Evolutionary conservation across 2,888 invertebrate genomes (phyloP).

Genomic region (Chymomyza procnemis): DNA sequence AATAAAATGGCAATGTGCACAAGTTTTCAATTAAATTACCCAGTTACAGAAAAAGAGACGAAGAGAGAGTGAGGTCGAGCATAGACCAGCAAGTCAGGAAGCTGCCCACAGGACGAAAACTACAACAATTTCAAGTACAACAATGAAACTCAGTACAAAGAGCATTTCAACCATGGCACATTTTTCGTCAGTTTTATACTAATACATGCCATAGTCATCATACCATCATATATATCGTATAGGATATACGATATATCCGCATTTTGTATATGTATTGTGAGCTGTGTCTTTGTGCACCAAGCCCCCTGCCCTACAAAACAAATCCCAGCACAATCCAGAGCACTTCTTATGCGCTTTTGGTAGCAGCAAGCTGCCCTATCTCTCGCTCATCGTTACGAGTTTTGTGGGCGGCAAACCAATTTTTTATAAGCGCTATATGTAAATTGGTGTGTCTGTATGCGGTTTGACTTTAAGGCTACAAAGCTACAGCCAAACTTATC

Average conservation of each 20-base stretch:
- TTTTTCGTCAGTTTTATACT: not conserved
- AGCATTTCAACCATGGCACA: not conserved
- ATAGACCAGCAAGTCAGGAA: not conserved
- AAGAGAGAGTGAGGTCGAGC: not conserved
- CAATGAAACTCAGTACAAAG: not conserved
- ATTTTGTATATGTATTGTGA: not conserved
- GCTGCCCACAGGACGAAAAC: not conserved
- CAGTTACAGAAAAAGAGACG: not conserved
- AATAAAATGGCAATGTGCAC: constrained; percentile 56
- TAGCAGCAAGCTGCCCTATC: not conserved
- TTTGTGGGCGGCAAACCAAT: constrained; percentile 58
- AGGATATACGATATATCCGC: too few species aligned
- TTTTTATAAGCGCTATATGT: constrained; percentile 31
- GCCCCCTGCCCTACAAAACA: not conserved
- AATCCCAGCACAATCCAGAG: not conserved
- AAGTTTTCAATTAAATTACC: constrained; percentile 71
- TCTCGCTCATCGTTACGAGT: not conserved
- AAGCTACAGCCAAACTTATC: not conserved
- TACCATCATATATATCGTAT: too few species aligned
- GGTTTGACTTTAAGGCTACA: constrained; percentile 30
- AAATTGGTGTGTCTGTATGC: constrained; percentile 22
- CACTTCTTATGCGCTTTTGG: not conserved
- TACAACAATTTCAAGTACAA: not conserved
- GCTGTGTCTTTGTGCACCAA: not conserved
- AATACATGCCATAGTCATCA: not conserved